Evolutionary conservation across 2,888 invertebrate species (phyloP).

Genomic region (Eupithecia subumbrata): DNA sequence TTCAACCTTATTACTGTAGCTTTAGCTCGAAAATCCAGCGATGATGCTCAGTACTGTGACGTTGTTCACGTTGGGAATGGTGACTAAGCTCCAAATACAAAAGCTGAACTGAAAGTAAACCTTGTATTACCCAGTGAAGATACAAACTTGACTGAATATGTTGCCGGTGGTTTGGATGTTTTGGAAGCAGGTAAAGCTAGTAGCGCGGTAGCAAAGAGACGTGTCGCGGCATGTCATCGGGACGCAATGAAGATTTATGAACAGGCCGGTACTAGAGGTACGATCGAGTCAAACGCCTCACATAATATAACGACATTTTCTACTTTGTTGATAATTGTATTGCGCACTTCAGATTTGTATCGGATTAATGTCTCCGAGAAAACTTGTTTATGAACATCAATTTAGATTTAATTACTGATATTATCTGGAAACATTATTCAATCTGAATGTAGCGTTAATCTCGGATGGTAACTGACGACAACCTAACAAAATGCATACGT

Average conservation of each 20-base stretch:
- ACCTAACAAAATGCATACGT: slow-evolving; percentile 12
- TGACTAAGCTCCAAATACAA: slow-evolving; percentile 58
- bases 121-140: slow-evolving; percentile 43
- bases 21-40: slow-evolving; percentile 60
- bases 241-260: slow-evolving; percentile 84
- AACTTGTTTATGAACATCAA: slow-evolving; percentile 40
- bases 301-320: slow-evolving; percentile 62
- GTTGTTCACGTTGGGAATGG: slow-evolving; percentile 66
- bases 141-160: slow-evolving; percentile 45
- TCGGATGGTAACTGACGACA: slow-evolving; percentile 4
- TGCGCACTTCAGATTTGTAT: slow-evolving; percentile 55
- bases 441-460: slow-evolving; percentile 22
- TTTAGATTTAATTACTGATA: slow-evolving; percentile 39
- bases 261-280: slow-evolving; percentile 67
- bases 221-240: slow-evolving; percentile 83
- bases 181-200: slow-evolving; percentile 50
- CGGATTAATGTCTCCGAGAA: slow-evolving; percentile 38
- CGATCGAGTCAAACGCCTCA: slow-evolving; percentile 65
- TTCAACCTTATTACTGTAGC: slow-evolving; percentile 58
- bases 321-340: slow-evolving; percentile 65
- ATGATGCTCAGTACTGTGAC: slow-evolving; percentile 55
- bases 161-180: slow-evolving; percentile 58
- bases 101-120: slow-evolving; percentile 28
- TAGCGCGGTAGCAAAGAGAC: slow-evolving; percentile 81
- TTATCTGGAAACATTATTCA: slow-evolving; percentile 34